phyloP scores from a whole-genome alignment of 64 coral and sea anemone species.

The Orbicella faveolata region DNA sequence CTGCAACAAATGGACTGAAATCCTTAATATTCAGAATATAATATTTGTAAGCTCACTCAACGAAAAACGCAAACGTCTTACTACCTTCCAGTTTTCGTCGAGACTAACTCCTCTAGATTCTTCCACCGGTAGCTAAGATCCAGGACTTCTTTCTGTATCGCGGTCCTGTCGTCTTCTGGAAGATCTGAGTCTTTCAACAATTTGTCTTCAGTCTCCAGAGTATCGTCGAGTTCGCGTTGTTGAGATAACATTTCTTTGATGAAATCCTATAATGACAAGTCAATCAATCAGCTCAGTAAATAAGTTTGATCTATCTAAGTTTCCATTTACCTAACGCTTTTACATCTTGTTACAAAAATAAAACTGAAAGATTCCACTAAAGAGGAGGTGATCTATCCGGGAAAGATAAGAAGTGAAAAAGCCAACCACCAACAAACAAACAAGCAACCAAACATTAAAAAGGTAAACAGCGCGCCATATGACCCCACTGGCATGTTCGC shows the following conservation, averaged over 20 bases:
- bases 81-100: constrained; percentile 78
- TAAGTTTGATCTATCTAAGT: too few species aligned
- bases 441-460: too few species aligned
- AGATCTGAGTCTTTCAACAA: constrained; percentile 67
- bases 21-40: too few species aligned
- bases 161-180: constrained; percentile 62
- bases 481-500: too few species aligned
- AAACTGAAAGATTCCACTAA: too few species aligned
- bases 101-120: constrained; percentile 76
- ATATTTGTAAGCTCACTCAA: not conserved
- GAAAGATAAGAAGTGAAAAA: too few species aligned
- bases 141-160: constrained; percentile 67
- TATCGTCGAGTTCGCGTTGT: constrained; percentile 66
- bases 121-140: constrained; percentile 81
- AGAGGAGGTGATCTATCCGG: too few species aligned
- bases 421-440: too few species aligned
- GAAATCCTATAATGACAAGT: constrained; percentile 20
- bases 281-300: not conserved
- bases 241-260: constrained; percentile 68
- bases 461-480: too few species aligned
- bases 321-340: too few species aligned
- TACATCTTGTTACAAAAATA: too few species aligned
- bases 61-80: not conserved
- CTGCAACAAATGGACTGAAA: too few species aligned
- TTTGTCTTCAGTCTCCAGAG: constrained; percentile 53